Conservation (phyloP, 2,113 vertebrate species). For the Oreotrochilus melanogaster region DNA sequence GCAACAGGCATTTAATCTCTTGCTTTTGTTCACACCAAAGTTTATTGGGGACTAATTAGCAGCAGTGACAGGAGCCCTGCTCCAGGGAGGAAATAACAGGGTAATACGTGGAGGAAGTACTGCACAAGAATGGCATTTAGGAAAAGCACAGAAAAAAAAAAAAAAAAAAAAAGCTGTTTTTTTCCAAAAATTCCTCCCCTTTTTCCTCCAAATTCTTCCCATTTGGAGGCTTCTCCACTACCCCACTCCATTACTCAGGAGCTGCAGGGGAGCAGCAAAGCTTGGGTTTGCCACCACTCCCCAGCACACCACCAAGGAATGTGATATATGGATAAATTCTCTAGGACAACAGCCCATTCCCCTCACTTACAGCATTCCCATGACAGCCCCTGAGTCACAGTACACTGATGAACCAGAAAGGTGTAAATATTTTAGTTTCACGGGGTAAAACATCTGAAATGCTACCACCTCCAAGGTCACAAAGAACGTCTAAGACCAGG, state of each 20-base stretch:
- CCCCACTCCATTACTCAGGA: accelerated
- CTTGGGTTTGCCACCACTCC: not conserved
- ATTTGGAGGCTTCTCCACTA: not conserved
- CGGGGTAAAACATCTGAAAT: not conserved
- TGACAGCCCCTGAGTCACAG: accelerated
- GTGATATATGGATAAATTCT: accelerated
- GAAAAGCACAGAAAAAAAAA: not conserved
- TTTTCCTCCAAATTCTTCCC: not conserved
- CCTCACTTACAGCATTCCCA: not conserved
- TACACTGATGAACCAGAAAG: not conserved
- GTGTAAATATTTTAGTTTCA: not conserved
- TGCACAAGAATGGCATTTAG: accelerated
- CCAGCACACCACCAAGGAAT: not conserved
- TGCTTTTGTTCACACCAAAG: slow-evolving; percentile 28
- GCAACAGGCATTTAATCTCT: not conserved
- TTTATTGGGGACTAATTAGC: slow-evolving; percentile 38
- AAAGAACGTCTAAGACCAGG: not conserved
- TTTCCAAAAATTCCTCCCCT: not conserved
- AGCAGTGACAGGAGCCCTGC: not conserved
- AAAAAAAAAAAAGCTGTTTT: no score
- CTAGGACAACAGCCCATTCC: accelerated
- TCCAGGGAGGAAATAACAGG: slow-evolving; percentile 51
- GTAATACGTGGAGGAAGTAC: not conserved
- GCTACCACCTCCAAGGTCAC: not conserved
- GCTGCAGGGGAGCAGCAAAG: not conserved